Base-by-base conservation (phyloP, 92 coral and sea anemone species). In the Umimayanthus chanpuru region DNA sequence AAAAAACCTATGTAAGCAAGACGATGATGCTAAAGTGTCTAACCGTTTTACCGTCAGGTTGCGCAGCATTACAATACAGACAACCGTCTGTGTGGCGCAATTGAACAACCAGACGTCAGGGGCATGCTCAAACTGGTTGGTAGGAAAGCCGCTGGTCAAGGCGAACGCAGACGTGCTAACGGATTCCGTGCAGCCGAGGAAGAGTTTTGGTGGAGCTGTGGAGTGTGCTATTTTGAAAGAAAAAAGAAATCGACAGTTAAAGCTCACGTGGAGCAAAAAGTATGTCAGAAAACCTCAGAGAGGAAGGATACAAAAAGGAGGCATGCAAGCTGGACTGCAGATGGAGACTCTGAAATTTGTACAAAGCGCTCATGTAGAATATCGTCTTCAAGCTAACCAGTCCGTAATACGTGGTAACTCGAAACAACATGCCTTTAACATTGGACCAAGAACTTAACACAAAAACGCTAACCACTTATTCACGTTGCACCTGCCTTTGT, bases 61-160 rank as follows among this genome's bases (percentile, higher is more conserved):
- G 75, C 93, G 6, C 44, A 49, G 50, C 89, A 92, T 58, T 92
- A 91, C 85, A 86, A 92, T 53, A 86, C 89, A 21, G 96, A 95
- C 82, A 61, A 76, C 11, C 92, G 91, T 44, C 67, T 92, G 66
- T 88, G 92, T 4, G 92, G 90, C 29, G 91, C 92, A 26, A 90
- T 92, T 68, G 98, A 95, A 78, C 98, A 95, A 85, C 92, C 96
- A 4, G 94, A 95, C 76, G 89, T 92, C 67, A 85, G 92, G 25
- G 93, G 92, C 29, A 93, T 95, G 58, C 84, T 95, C 66, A 95
- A 95, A 82, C 78, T 95, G 75, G 91, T 95, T 81, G 92, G 91
- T 75, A 89, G 84, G 15, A 88, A 85, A 65, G 12, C 89, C 4
- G 66, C 87, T 68, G 87, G 76, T 21, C 87, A 43, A 26, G 87